A percentile compares a stretch with the other conserved stretches of the same genome.
phyloP scores from a whole-genome alignment of 1,140 invertebrate species.

The Hypsibius dujardini region DNA sequence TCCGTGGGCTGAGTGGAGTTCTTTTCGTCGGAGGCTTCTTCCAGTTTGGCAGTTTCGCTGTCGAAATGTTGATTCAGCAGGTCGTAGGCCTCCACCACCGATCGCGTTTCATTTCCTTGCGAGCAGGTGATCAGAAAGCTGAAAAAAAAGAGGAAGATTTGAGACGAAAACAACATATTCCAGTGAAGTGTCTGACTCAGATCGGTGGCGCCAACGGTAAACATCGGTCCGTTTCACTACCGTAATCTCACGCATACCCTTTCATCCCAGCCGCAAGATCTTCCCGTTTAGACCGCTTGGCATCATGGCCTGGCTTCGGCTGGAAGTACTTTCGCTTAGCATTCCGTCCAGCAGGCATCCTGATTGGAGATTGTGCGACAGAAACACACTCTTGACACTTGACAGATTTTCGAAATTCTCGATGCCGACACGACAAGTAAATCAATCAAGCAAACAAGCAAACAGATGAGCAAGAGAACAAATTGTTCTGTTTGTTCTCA shows the following conservation, averaged over 20 bases:
- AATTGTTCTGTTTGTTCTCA: background rate
- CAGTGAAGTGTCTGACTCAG: too few species aligned
- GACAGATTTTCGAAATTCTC: background rate
- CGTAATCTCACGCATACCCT: background rate
- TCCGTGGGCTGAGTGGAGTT: constrained; percentile 18
- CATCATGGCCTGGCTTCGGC: background rate
- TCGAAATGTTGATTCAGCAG: constrained; percentile 65
- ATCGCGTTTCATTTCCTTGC: constrained; percentile 62
- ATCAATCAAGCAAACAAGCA: background rate
- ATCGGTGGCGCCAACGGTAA: too few species aligned
- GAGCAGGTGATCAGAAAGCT: constrained; percentile 57
- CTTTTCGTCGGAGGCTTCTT: constrained; percentile 23
- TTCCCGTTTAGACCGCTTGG: background rate
- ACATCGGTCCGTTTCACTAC: too few species aligned
- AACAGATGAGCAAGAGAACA: background rate
- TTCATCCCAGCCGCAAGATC: background rate
- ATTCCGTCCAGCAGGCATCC: background rate
- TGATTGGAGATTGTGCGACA: too few species aligned
- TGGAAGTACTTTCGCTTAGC: constrained; percentile 9
- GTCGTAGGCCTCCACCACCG: constrained; percentile 64
- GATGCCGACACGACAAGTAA: background rate
- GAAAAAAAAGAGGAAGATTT: background rate
- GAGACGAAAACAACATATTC: background rate
- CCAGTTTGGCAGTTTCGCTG: constrained; percentile 40
- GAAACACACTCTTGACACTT: background rate